Evolutionary conservation across 2,888 invertebrate species (phyloP), one percentile per base, ranked within the genome.

Genomic region (Salticus scenicus): DNA sequence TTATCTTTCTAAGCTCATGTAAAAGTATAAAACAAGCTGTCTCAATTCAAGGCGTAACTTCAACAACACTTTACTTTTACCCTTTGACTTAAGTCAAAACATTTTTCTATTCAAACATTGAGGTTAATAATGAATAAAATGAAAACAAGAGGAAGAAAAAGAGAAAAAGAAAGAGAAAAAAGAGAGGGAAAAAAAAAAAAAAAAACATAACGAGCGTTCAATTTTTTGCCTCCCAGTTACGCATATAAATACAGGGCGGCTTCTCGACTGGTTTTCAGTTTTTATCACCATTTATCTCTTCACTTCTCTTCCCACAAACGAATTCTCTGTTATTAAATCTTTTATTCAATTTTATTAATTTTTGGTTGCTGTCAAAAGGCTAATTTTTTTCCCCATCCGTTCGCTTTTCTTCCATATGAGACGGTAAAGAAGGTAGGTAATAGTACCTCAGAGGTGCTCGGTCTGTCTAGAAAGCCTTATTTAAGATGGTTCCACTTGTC

Each of bases 321-420:
- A 24, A 14, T 31, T 33, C 24, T 66, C 31, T 30, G 30, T 66
- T n/a, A 66, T 66, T 66, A 66, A 31, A 66, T 66, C 66, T 66
- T 66, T 66, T 66, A 66, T 30, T 66, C 31, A 30, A 42, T 80
- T 80, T 80, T 72, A 80, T 80, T 80, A 80, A 80, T 73, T 80
- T 80, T 37, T 47, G 24, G 72, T 51, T 51, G 72, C 79, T 80
- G 79, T 80, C 79, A 80, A 57, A 66, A 31, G 7, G 47, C 41
- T 47, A 31, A 17, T 42, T 42, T 67, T 71, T 64, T 42, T 37
- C 17, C 70, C 7, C 5, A 37, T 37, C 10, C 7, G 37, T 37
- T 37, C 7, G 37, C 31, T 66, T 28, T 57, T 17, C 12, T 57
- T 17, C 24, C 17, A 17, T 17, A 17, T 12, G 17, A 14, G 17